Percentiles rank a stretch among this genome's conserved stretches.
phyloP scores from a whole-genome alignment of 2,797 vertebrate species.

The Enteromius trimaculatus region DNA sequence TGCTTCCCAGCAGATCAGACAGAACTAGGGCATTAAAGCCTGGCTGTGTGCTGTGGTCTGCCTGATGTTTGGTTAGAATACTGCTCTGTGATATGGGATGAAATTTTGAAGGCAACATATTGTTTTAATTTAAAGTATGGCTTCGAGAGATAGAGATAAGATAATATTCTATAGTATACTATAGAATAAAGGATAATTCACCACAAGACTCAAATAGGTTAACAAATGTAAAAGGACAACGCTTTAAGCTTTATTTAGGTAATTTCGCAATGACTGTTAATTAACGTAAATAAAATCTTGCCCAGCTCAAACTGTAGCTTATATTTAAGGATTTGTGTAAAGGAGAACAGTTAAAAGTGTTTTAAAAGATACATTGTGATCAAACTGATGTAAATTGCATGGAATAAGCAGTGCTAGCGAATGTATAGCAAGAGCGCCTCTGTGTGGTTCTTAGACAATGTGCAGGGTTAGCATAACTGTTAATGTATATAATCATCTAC shows the following conservation, averaged over 20 bases:
- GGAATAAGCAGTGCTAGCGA: neutral
- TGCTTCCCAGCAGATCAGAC: neutral
- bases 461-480: neutral
- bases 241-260: neutral
- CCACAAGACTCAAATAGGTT: neutral
- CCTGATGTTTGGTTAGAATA: neutral
- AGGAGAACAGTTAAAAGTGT: neutral
- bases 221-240: neutral
- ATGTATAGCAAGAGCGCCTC: constrained; percentile 12
- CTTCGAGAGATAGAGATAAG: too few species aligned
- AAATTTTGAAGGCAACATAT: neutral
- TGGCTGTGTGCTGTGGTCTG: neutral
- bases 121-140: neutral
- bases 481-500: neutral
- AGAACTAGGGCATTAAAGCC: neutral
- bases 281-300: neutral
- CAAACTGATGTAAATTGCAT: neutral
- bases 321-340: neutral
- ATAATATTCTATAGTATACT: neutral
- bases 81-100: neutral
- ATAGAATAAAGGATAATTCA: neutral
- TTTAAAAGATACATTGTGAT: neutral
- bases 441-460: constrained; percentile 9
- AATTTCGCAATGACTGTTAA: neutral
- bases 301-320: neutral